A percentile compares a stretch with the other conserved stretches of the same genome.
phyloP scores from a whole-genome alignment of 2,113 vertebrate species.

The Amphilophus citrinellus region DNA sequence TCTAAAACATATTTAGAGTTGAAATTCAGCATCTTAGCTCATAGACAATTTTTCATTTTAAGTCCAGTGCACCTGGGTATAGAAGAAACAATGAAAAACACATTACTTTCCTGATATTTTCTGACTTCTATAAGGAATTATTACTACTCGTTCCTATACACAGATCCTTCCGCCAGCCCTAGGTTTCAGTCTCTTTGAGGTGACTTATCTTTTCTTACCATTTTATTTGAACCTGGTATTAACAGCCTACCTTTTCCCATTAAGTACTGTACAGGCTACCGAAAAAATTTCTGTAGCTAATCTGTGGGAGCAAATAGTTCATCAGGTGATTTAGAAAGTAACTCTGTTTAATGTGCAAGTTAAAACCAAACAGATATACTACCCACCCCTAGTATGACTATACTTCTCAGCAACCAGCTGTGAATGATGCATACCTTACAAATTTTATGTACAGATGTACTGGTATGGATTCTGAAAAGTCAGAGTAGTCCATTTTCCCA shows the following conservation, averaged over 20 bases:
- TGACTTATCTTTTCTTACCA: background rate
- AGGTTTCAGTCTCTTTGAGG: background rate
- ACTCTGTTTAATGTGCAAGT: background rate
- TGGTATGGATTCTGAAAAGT: conserved; percentile 8
- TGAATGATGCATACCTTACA: conserved; percentile 16
- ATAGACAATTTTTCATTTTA: conserved; percentile 8
- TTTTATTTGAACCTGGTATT: background rate
- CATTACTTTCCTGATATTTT: conserved; percentile 8
- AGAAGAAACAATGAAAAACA: conserved; percentile 11
- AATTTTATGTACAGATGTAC: conserved; percentile 17
- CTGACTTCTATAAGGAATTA: conserved; percentile 12
- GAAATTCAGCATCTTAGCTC: conserved; percentile 16
- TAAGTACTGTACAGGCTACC: background rate
- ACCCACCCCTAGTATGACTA: background rate
- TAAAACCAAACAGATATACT: background rate
- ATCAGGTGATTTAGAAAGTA: background rate
- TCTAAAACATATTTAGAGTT: background rate
- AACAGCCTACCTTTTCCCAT: background rate
- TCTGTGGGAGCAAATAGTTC: background rate
- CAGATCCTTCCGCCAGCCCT: background rate
- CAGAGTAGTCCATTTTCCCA: conserved; percentile 13
- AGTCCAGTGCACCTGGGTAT: background rate
- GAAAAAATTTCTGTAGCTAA: background rate
- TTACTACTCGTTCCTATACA: background rate
- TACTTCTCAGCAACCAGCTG: background rate